Base-by-base conservation (phyloP, 2,113 vertebrate species). In the Thalassarche chlororhynchos region DNA sequence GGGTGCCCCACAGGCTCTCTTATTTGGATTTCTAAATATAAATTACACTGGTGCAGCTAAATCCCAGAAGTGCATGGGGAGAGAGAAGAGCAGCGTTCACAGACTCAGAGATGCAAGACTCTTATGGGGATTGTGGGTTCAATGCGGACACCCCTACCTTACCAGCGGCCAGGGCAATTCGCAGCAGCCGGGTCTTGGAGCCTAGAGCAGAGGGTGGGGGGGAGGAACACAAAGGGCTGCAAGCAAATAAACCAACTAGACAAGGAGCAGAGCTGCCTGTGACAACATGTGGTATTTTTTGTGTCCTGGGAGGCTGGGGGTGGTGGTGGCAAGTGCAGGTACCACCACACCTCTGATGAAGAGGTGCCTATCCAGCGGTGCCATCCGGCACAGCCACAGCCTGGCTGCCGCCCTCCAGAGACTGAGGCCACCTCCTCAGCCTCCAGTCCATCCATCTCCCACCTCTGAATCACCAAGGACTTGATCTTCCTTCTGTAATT, bases 1-100 rank as follows among this genome's bases (percentile, higher is more conserved):
- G 38, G 52, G 69, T 90, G 79, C 86, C 86, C 77, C 65, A 69
- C 32, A 49, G 55, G 25, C 65, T 84, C 28, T 88, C 42, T 89
- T 89, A 58, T 64, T 90, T 90, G 55, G 21, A 57, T 92, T 95
- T 96, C 94, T 89, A 96, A 92, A 84, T 89, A 93, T 82, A 96
- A 40, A 6, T 71, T 84, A 23, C 24, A 42, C 72, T 57, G 64
- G 34, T 88, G 85, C 82, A 92, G 47, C 68, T 90, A 81, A 87
- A 92, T 94, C 72, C 68, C 90, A 74, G 80, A 77, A 74, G 42
- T 52, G 26, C 44, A 24, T 0, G 1, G 80, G 24, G 34, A 87
- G 60, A 75, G 51, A 55, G 31, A 77, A 80, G 49, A 84, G 62
- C 26, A 69, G 34, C 10, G 5, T 86, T 92, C 80, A 69, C 34